Evolutionary conservation across 2,888 invertebrate genomes (phyloP).

Genomic region (Dryadula phaetusa): DNA sequence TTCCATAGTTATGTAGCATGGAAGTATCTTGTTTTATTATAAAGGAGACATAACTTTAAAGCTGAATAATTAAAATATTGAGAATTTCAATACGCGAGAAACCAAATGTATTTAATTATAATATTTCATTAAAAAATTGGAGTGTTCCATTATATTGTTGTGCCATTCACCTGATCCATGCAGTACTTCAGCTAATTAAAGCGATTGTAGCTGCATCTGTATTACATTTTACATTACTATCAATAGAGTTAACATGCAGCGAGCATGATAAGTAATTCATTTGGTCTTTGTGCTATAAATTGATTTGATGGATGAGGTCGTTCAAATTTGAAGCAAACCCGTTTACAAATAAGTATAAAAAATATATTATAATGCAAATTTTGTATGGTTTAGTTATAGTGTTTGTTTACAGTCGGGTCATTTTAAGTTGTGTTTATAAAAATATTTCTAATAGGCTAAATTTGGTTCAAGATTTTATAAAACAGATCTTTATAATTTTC

Average conservation of each 20-base stretch:
- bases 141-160: not conserved
- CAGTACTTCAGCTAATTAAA: constrained; percentile 21
- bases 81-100: not conserved
- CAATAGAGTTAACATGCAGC: constrained; percentile 21
- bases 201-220: constrained; percentile 11
- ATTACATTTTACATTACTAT: constrained; percentile 15
- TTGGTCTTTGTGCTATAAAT: constrained; percentile 9
- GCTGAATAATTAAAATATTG: not conserved
- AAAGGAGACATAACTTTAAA: too few species aligned
- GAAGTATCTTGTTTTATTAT: too few species aligned
- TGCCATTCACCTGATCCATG: constrained; percentile 5
- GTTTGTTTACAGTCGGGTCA: not conserved
- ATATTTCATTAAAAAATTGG: constrained; percentile 1
- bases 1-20: too few species aligned
- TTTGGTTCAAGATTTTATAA: not conserved
- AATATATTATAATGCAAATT: too few species aligned
- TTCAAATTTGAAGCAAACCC: constrained; percentile 2
- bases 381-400: not conserved
- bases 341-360: not conserved
- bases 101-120: not conserved
- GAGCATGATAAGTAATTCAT: constrained; percentile 23
- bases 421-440: not conserved
- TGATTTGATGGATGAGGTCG: not conserved
- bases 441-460: not conserved
- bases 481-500: too few species aligned